These are phyloP conservation scores for Phymatocera aterrima DNA, from an alignment of 2,888 invertebrate species.

Conservation along the genomic window DNA sequence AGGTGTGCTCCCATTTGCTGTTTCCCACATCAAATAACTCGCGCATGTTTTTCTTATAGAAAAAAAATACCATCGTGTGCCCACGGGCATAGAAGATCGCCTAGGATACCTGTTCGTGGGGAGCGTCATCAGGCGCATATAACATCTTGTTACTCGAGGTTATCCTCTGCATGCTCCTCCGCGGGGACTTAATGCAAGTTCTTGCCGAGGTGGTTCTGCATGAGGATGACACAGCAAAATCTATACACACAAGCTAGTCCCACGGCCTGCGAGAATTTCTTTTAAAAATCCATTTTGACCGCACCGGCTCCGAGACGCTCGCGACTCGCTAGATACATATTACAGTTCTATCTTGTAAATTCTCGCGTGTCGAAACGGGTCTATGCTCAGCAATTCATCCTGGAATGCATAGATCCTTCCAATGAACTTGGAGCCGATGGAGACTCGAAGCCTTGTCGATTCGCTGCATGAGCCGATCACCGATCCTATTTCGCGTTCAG, in stretches of 20 bases:
- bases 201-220: slow-evolving; percentile 7
- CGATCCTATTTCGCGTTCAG: too few relatives aligned
- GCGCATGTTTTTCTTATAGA: too few relatives aligned
- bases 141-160: background rate
- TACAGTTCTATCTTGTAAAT: slow-evolving; percentile 2
- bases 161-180: too few relatives aligned
- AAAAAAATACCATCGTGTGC: too few relatives aligned
- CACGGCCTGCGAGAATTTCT: background rate
- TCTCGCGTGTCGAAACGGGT: slow-evolving; percentile 40
- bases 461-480: background rate
- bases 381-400: slow-evolving; percentile 41
- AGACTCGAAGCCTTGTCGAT: background rate
- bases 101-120: background rate
- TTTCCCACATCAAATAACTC: too few relatives aligned
- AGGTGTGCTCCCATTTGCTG: too few relatives aligned
- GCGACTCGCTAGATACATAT: background rate
- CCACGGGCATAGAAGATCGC: background rate
- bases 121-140: slow-evolving; percentile 2
- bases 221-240: slow-evolving; percentile 31
- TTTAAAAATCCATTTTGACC: background rate
- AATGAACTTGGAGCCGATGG: too few relatives aligned
- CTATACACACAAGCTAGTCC: background rate
- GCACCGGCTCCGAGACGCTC: background rate
- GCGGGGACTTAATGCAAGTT: slow-evolving; percentile 20
- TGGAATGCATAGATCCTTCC: too few relatives aligned